Evolutionary conservation across 2,113 vertebrate species (phyloP), one percentile per base, ranked within the genome.

Genomic region (Alaudala cheleensis): DNA sequence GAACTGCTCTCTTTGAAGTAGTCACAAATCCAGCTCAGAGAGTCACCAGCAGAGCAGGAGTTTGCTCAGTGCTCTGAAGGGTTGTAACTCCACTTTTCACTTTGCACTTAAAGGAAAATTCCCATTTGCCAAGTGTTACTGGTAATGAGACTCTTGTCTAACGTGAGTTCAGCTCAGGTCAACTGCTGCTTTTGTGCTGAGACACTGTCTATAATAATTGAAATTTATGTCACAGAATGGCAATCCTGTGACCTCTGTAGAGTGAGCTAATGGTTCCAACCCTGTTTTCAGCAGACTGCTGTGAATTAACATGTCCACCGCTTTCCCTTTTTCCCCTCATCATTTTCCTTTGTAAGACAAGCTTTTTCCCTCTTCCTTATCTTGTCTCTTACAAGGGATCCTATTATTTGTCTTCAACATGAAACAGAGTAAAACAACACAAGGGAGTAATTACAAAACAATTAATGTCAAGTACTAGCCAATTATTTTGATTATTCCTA

Each of bases 151-250:
- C 53, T 84, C 89, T 87, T 80, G 28, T 74, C 77, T 56, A 49
- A 67, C 2, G 9, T 76, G 77, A 37, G 89, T 91, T 95, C 95
- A 93, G 57, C 62, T 92, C 92, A 86, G 90, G 93, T 89, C 94
- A 86, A 42, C 88, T 83, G 58, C 67, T 88, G 22, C 80, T 83
- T 65, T 87, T 3, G 3, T 61, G n/a, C 34, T 71, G 81, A 89
- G 49, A 79, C 69, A 79, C 33, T 76, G 73, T 58, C 77, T 71
- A 33, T 54, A 95, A 71, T 91, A 92, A 96, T 53, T 92, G 89
- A 89, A 87, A 95, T 96, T 89, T 89, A 74, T 91, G 70, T 64
- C 81, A 87, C 12, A 91, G 61, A 93, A 61, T 42, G 65, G 81
- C 69, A 72, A 49, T 78, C 49, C 67, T 92, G 51, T 84, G 90